phyloP scores from a whole-genome alignment of 2,888 invertebrate species.

The Eugnorisma glareosa region DNA sequence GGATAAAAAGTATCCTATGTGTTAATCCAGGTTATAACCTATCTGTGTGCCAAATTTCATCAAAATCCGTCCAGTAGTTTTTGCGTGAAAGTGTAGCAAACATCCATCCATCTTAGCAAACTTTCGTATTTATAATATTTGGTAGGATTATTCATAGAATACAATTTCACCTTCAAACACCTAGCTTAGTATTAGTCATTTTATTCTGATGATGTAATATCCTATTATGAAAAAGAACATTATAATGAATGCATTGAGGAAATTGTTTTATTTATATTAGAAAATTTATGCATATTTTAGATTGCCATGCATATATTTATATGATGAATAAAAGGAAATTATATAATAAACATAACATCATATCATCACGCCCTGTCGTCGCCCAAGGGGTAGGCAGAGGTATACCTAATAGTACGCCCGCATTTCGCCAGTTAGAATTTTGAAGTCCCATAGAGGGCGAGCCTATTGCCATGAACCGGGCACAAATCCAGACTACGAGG shows the following conservation, averaged over 20 bases:
- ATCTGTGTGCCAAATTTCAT: no score
- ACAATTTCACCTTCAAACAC: neutral
- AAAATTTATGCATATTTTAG: conserved; percentile 3
- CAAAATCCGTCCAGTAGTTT: no score
- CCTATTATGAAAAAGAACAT: neutral
- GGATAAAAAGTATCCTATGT: no score
- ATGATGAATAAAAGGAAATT: conserved; percentile 12
- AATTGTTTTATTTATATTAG: neutral
- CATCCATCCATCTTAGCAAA: no score
- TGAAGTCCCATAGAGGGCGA: neutral
- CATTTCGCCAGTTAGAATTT: neutral
- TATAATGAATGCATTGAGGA: neutral
- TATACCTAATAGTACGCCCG: neutral
- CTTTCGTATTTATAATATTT: no score
- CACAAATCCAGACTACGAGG: neutral
- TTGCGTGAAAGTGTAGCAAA: no score
- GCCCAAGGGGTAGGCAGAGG: neutral
- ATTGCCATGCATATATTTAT: conserved; percentile 4
- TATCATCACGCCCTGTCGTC: neutral
- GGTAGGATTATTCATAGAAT: conserved; percentile 2
- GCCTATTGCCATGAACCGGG: neutral
- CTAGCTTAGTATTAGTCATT: neutral
- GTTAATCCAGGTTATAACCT: no score
- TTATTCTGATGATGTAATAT: conserved; percentile 15
- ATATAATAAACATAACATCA: neutral